A percentile compares a stretch with the other conserved stretches of the same genome.
These are phyloP conservation scores for Phaethornis superciliosus DNA, from an alignment of 2,113 vertebrate species.

Conservation along the genomic window DNA sequence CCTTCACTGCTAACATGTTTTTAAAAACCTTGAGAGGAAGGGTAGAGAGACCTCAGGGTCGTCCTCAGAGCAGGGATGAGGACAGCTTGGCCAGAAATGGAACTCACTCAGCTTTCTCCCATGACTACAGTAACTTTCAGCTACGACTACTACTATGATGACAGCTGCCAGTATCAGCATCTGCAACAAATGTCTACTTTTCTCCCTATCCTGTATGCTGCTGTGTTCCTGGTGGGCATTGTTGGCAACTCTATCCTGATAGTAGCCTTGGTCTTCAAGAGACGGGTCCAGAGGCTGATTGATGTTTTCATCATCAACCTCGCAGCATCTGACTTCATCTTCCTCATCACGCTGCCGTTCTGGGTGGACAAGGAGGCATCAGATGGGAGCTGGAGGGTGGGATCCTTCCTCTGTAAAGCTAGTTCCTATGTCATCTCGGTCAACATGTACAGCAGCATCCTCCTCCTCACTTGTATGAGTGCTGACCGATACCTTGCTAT, in stretches of 20 bases:
- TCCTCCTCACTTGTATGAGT: slow-evolving; percentile 80
- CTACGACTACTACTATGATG: slow-evolving; percentile 38
- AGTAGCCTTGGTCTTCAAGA: slow-evolving; percentile 62
- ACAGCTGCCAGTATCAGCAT: background rate
- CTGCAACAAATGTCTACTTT: slow-evolving; percentile 40
- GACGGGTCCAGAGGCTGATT: slow-evolving; percentile 61
- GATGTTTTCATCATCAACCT: slow-evolving; percentile 81
- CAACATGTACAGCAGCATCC: slow-evolving; percentile 80
- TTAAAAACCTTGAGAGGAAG: background rate
- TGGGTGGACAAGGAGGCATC: slow-evolving; percentile 77
- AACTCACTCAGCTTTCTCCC: background rate
- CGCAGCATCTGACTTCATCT: slow-evolving; percentile 78
- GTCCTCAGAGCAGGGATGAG: background rate
- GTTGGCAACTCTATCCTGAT: slow-evolving; percentile 74
- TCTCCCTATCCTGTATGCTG: slow-evolving; percentile 69
- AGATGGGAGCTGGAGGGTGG: slow-evolving; percentile 67
- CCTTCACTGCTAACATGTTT: background rate
- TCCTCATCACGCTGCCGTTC: slow-evolving; percentile 77
- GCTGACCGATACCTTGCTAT: slow-evolving; percentile 79
- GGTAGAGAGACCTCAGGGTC: background rate
- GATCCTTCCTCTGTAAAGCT: slow-evolving; percentile 75
- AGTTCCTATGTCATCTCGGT: slow-evolving; percentile 80
- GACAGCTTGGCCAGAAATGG: slow-evolving; percentile 28
- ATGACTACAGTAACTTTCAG: slow-evolving; percentile 3
- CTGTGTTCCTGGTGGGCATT: slow-evolving; percentile 73